Conservation (phyloP, 1,140 invertebrate species). For the Leucophenga varia region DNA sequence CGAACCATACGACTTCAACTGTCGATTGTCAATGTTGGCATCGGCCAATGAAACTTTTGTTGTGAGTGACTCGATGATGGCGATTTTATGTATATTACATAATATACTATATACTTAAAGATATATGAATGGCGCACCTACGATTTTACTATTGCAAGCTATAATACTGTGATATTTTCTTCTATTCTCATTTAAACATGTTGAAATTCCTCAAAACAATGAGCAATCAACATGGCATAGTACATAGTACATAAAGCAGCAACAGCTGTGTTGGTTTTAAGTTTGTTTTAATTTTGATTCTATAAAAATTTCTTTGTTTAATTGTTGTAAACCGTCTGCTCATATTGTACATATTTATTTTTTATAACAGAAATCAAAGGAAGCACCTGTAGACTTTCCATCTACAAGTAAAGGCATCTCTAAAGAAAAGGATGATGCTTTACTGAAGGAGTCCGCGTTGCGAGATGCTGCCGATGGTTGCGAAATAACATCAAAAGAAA, state of each 20-base stretch:
- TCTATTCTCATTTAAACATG: too few relatives aligned
- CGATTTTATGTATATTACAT: too few relatives aligned
- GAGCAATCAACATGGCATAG: too few relatives aligned
- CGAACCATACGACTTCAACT: slow-evolving; percentile 57
- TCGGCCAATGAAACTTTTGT: slow-evolving; percentile 7
- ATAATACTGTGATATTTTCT: too few relatives aligned
- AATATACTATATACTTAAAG: too few relatives aligned
- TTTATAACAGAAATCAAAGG: slow-evolving; percentile 35
- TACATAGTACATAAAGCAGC: too few relatives aligned
- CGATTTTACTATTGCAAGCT: too few relatives aligned
- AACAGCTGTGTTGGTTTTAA: background rate
- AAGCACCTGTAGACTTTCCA: slow-evolving; percentile 39
- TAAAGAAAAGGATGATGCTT: slow-evolving; percentile 32
- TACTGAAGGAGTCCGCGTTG: slow-evolving; percentile 7
- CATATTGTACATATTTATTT: slow-evolving; percentile 1
- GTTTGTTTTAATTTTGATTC: slow-evolving; percentile 30
- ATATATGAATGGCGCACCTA: slow-evolving; percentile 44
- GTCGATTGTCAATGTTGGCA: slow-evolving; percentile 14
- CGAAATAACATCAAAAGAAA: slow-evolving; percentile 40
- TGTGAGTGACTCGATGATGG: slow-evolving; percentile 28
- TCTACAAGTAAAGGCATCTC: slow-evolving; percentile 47
- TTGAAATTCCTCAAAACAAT: too few relatives aligned
- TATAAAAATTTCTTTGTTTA: background rate
- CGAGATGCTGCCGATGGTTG: too few relatives aligned
- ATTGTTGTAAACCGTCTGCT: background rate